These are phyloP conservation scores for Plutella xylostella DNA, from an alignment of 2,888 invertebrate genomes.

Conservation along the genomic window DNA sequence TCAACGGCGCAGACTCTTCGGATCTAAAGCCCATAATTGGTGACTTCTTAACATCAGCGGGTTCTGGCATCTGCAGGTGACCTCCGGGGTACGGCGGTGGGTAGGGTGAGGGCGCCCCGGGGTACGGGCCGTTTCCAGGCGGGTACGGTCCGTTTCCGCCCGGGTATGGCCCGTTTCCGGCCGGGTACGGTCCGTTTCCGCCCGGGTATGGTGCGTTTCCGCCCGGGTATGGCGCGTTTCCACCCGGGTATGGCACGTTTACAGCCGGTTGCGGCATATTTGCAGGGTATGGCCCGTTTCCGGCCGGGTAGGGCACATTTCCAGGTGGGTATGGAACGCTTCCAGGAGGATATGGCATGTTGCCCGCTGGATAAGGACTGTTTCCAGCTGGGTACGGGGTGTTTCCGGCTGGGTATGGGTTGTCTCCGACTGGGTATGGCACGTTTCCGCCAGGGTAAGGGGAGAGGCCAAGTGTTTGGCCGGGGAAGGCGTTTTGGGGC, in stretches of 20 bases:
- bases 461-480: too few species aligned
- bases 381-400: constrained; percentile 21
- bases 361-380: constrained; percentile 18
- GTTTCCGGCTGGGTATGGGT: constrained; percentile 13
- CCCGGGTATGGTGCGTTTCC: background rate
- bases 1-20: background rate
- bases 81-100: too few species aligned
- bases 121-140: constrained; percentile 15
- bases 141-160: constrained; percentile 1
- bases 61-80: background rate
- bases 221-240: constrained; percentile 13
- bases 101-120: constrained; percentile 4
- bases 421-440: constrained; percentile 21
- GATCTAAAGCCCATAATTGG: background rate
- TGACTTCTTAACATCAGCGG: background rate
- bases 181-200: constrained; percentile 11
- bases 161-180: constrained; percentile 13
- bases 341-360: constrained; percentile 16
- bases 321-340: constrained; percentile 17
- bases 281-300: constrained; percentile 15
- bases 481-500: constrained; percentile 15
- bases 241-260: constrained; percentile 11
- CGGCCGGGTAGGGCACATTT: constrained; percentile 20
- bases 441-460: constrained; percentile 14
- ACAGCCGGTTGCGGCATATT: constrained; percentile 14